phyloP scores from a whole-genome alignment of 2,113 vertebrate species.

The Hippoglossus stenolepis region DNA sequence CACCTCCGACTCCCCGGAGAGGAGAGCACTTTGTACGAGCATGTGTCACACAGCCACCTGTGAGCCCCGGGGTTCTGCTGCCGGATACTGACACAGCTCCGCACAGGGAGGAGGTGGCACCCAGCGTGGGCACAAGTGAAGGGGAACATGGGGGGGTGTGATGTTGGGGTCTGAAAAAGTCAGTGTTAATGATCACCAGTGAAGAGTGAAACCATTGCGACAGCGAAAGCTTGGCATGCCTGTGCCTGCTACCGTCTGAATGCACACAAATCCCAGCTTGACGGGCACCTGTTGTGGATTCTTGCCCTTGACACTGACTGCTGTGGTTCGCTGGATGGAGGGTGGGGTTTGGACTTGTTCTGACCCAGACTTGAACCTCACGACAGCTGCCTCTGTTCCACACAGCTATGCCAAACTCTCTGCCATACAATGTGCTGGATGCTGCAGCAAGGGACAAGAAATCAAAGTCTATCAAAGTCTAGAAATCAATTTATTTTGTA shows the following conservation, averaged over 20 bases:
- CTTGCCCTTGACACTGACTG: conserved; percentile 62
- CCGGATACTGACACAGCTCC: conserved; percentile 41
- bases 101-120: conserved; percentile 26
- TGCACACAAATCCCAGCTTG: conserved; percentile 18
- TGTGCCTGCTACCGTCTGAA: conserved; percentile 49
- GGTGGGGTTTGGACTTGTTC: conserved; percentile 58
- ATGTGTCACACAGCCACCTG: conserved; percentile 59
- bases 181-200: conserved; percentile 55
- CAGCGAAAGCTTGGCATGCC: conserved; percentile 9
- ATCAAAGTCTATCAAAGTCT: background rate
- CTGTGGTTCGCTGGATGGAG: conserved; percentile 17
- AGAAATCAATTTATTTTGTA: background rate
- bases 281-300: conserved; percentile 73
- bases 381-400: conserved; percentile 70
- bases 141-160: conserved; percentile 1
- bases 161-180: background rate
- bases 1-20: conserved; percentile 48
- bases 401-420: conserved; percentile 44
- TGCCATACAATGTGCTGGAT: background rate
- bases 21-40: conserved; percentile 23
- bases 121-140: background rate
- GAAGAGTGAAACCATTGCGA: conserved; percentile 42
- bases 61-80: conserved; percentile 27
- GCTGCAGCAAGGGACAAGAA: conserved; percentile 10
- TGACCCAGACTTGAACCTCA: conserved; percentile 78